Evolutionary conservation across 2,888 invertebrate genomes (phyloP).

Genomic region (Seira musarum): DNA sequence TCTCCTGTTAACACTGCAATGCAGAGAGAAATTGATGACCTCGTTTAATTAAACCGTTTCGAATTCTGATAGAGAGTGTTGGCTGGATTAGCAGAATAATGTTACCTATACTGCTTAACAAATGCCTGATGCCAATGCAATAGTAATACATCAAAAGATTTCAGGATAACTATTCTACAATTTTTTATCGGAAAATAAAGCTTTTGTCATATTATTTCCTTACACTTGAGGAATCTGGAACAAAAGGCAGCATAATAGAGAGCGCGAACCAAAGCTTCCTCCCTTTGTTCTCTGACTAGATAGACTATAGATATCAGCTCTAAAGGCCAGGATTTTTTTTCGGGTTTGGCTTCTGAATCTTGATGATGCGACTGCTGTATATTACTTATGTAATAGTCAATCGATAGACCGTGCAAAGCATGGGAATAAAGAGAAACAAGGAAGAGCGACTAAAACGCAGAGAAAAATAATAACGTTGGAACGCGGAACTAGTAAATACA

Average conservation of each 20-base stretch:
- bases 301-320: too few relatives aligned
- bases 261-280: background rate
- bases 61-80: too few relatives aligned
- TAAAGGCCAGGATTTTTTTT: background rate
- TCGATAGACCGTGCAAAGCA: background rate
- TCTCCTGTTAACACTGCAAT: too few relatives aligned
- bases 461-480: constrained; percentile 2
- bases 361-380: background rate
- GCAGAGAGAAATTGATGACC: too few relatives aligned
- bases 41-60: too few relatives aligned
- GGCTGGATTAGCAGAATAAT: too few relatives aligned
- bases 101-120: too few relatives aligned
- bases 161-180: too few relatives aligned
- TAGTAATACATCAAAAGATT: too few relatives aligned
- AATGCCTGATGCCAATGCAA: too few relatives aligned
- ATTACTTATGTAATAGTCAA: background rate
- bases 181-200: background rate
- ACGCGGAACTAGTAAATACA: constrained; percentile 2
- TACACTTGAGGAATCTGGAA: constrained; percentile 7
- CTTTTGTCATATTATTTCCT: constrained; percentile 5
- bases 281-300: too few relatives aligned
- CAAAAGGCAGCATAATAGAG: constrained; percentile 4
- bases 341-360: background rate
- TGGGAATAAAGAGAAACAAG: background rate
- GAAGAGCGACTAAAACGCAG: background rate